Percentiles rank a stretch among this genome's conserved stretches.
Conservation (phyloP, 2,797 vertebrate genomes). For the Selene dorsalis region DNA sequence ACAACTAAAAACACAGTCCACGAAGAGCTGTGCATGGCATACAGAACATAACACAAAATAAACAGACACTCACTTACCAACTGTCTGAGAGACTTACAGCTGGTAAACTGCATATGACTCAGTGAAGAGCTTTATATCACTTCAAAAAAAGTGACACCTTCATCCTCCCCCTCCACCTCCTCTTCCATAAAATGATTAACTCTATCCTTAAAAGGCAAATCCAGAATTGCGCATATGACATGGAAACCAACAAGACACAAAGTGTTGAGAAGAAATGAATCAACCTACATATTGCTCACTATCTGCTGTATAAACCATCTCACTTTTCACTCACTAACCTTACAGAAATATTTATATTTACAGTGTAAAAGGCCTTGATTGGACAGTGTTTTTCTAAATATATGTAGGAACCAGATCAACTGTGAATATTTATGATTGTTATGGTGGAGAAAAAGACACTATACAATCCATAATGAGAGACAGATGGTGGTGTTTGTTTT, state of each 20-base stretch:
- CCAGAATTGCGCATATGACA: conserved; percentile 11
- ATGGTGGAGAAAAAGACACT: neutral
- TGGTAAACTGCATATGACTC: conserved; percentile 46
- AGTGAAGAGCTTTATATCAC: conserved; percentile 42
- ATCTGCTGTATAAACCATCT: neutral
- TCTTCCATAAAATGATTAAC: conserved; percentile 32
- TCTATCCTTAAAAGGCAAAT: conserved; percentile 28
- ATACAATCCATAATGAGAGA: neutral
- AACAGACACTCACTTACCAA: conserved; percentile 28
- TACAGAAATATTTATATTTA: neutral
- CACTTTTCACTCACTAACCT: neutral
- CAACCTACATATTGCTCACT: neutral
- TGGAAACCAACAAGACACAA: neutral
- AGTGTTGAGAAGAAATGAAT: neutral
- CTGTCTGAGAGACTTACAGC: conserved; percentile 39
- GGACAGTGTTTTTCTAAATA: neutral
- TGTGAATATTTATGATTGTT: neutral
- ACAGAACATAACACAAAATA: neutral
- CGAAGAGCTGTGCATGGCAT: neutral
- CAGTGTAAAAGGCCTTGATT: neutral
- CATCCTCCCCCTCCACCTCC: conserved; percentile 38
- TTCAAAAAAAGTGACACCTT: conserved; percentile 48
- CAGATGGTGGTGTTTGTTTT: neutral
- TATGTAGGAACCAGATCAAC: too few relatives aligned
- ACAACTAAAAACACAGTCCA: neutral